Base-by-base conservation (phyloP, 2,888 invertebrate species). In the Dyspetes luteomarginatus region DNA sequence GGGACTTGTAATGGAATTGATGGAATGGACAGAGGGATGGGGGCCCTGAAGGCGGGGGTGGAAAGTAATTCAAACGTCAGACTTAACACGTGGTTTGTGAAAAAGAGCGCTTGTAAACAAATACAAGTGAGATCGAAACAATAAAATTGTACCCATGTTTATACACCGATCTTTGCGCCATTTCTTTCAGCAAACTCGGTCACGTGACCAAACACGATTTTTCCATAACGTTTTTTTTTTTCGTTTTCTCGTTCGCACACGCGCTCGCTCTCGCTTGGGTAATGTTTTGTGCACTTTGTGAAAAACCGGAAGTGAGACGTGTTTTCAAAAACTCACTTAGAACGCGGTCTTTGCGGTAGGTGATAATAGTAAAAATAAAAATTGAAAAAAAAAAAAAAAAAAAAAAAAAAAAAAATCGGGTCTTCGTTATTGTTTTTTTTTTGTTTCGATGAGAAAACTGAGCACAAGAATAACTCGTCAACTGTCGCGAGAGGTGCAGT, bases 81-180 rank as follows among this genome's bases (percentile, higher is more conserved):
- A 36, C 56, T 93, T 93, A 93, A 94, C 96, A 95, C 95, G 95
- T 95, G 96, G 94, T 94, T 94, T 93, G 94, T 93, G 94, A 93
- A 94, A 95, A 95, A 95, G 95, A 94, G 94, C 94, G 94, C 94
- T 94, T 95, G 95, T 95, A 95, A 95, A 95, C 95, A 95, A 95
- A 95, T 94, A 94, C 94, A 94, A 95, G 94, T 94, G 94, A 95
- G 95, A 94, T 94, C 94, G 94, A 93, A 93, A 93, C 92, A 93
- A 92, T 92, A 92, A 92, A 93, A 93, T 92, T 92, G 93, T 92
- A 92, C 92, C 92, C 93, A 93, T 93, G 93, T 93, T 93, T 92
- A 93, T 92, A 92, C 92, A 90, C 92, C 92, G 92, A 92, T 93
- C 93, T 93, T 93, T 93, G 94, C 94, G 94, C 94, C 94, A 94